Conservation (phyloP, 2,113 vertebrate species). For the Peromyscus maniculatus region DNA sequence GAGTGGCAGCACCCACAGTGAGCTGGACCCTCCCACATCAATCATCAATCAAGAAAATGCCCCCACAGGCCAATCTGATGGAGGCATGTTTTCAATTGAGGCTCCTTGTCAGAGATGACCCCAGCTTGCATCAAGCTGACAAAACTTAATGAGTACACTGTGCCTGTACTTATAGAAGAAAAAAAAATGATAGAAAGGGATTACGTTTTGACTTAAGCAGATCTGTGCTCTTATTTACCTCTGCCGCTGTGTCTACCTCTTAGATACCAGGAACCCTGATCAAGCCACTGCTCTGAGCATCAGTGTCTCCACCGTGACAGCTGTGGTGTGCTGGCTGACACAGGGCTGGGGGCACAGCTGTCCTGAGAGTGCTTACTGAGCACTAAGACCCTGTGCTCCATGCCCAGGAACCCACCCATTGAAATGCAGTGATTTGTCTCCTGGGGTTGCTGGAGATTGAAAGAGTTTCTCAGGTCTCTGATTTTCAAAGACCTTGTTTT, state of each 20-base stretch:
- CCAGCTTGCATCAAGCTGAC: not conserved
- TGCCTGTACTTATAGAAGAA: not conserved
- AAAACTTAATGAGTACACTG: not conserved
- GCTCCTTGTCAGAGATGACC: not conserved
- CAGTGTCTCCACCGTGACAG: not conserved
- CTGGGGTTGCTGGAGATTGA: not conserved
- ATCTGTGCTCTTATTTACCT: not conserved
- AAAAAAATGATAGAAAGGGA: not conserved
- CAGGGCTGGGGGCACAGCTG: not conserved
- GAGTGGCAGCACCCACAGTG: not conserved
- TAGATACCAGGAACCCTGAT: not conserved
- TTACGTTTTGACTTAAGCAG: not conserved
- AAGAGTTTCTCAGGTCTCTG: not conserved
- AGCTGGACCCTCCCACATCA: not conserved
- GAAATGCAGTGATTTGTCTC: not conserved
- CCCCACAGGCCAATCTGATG: not conserved
- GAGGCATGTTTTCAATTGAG: not conserved
- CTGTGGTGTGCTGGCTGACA: not conserved
- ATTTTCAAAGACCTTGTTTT: not conserved
- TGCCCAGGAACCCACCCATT: too few relatives aligned
- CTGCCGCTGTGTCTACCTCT: not conserved
- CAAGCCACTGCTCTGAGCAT: not conserved
- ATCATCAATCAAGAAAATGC: not conserved
- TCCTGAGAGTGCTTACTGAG: not conserved
- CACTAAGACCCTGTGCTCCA: not conserved